Evolutionary conservation across 2,113 vertebrate species (phyloP), one percentile per base, ranked within the genome.

Genomic region (Picathartes gymnocephalus): DNA sequence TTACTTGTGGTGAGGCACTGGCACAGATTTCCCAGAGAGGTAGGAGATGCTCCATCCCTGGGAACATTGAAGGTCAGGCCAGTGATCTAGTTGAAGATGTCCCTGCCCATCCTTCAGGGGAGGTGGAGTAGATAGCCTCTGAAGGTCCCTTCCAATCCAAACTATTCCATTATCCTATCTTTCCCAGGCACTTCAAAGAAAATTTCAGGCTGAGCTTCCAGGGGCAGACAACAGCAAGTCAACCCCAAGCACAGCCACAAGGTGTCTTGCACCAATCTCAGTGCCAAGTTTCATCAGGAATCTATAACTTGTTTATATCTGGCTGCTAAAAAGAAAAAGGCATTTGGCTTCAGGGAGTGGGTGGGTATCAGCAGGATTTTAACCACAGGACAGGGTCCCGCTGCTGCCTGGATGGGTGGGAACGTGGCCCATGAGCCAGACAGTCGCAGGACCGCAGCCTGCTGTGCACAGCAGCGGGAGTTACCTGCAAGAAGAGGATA

Each of bases 401-500:
- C 30, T 68, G 35, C 70, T 35, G 28, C 48, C 44, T 2, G 7
- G 40, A 27, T 58, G 53, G 60, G 48, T 44, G 57, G 48, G 70
- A 81, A 92, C 0, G 0, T 3, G 25, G 27, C 33, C 48, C 3
- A 0, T n/a, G 40, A 61, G 61, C 33, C 1, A 0, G 33, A n/a
- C 31, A 69, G 74, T 30, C 0, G 0, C 24, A 53, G 77, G 40
- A 91, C 64, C 1, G 0, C 50, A n/a, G 13, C 70, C 70, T 68
- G 51, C 54, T 14, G 16, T 35, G 69, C 47, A 28, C 4, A 2
- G 71, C 73, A 51, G 65, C 0, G 1, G 76, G 50, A 72, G 31
- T 97, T 96, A 98, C 98, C 98, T 98, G 98, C 90, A 98, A 77
- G 95, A 98, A 98, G 71, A 98, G 97, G 68, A 98, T 97, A 94